Evolutionary conservation across 1,140 invertebrate genomes (phyloP), one percentile per base, ranked within the genome.

Genomic region (Tetramorium simillimum): DNA sequence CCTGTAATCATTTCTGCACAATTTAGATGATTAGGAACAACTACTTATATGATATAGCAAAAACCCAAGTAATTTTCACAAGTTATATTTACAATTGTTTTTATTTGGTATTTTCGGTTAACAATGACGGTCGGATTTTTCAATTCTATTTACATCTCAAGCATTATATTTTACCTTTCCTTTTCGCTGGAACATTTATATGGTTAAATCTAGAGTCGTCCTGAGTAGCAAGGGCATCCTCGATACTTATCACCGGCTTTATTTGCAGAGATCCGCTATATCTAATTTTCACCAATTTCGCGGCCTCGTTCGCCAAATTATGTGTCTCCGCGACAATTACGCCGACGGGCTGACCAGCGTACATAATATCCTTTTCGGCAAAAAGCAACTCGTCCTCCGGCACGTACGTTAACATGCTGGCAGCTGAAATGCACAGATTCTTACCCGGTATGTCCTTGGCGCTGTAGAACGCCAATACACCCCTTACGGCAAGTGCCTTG

Each of bases 391-490:
- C 95, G 73, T 95, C 93, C 6, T 53, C 5, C 18, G 18, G n/a
- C 21, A 94, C 18, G 58, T 91, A 60, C 18, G 89, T 0, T 46
- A 87, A 2, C 33, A 92, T 28, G 12, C 58, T 80, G 7, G 33
- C 73, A 40, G 4, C 69, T 86, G 94, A 91, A 58, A 95, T 95
- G 70, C 96, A 97, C 5, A 93, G 91, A 92, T 98, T 98, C 56
- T 94, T 94, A 0, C 98, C 98, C 1, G 97, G 97, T 37, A 98
- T 96, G 93, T 98, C 97, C 89, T 97, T 96, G 1, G 97, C 97
- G 12, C 96, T 96, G 85, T 96, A 96, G 91, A 98, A 97, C 0
- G 96, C 96, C 3, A 97, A 87, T 6, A 98, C 97, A 6, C 97
- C 98, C 75, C 96, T 94, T 65, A 97, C 93, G 89, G 96, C 97